A percentile compares a stretch with the other conserved stretches of the same genome.
phyloP scores from a whole-genome alignment of 2,797 vertebrate species.

The Nothura maculosa region DNA sequence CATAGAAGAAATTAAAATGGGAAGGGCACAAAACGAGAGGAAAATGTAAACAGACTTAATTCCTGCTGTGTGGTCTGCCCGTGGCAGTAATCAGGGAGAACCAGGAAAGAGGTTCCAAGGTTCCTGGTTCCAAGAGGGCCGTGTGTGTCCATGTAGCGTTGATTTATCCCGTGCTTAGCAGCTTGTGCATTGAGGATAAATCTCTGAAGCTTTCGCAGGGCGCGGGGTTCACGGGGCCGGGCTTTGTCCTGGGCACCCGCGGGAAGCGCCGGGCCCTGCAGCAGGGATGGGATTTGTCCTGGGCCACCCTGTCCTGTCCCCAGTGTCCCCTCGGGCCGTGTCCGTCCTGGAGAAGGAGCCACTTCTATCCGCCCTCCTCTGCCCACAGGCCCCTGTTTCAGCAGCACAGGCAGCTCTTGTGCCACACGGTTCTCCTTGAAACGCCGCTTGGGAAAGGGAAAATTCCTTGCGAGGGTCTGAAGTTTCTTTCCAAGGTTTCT shows the following conservation, averaged over 20 bases:
- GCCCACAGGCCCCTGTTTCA: not conserved
- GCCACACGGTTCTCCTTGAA: not conserved
- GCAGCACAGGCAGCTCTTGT: not conserved
- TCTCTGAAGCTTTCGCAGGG: not conserved
- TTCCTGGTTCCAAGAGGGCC: not conserved
- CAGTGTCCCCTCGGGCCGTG: fast-evolving
- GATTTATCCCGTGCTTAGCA: not conserved
- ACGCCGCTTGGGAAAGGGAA: not conserved
- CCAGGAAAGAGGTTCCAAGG: too few species aligned
- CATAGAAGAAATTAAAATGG: not conserved
- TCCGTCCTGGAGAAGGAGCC: fast-evolving
- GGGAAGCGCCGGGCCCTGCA: not conserved
- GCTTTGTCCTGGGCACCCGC: not conserved
- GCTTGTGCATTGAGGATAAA: not conserved
- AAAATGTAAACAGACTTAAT: fast-evolving
- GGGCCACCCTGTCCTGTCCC: not conserved
- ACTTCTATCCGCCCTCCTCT: not conserved
- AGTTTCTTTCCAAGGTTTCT: not conserved
- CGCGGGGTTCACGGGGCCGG: not conserved
- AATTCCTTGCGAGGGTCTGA: fast-evolving
- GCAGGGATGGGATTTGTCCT: not conserved
- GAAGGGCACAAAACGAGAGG: not conserved
- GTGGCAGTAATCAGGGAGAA: fast-evolving
- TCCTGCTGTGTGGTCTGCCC: not conserved
- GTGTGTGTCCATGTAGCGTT: not conserved